These are phyloP conservation scores for Euphonia xanthogaster DNA, from an alignment of 2,797 vertebrate genomes.

Conservation along the genomic window DNA sequence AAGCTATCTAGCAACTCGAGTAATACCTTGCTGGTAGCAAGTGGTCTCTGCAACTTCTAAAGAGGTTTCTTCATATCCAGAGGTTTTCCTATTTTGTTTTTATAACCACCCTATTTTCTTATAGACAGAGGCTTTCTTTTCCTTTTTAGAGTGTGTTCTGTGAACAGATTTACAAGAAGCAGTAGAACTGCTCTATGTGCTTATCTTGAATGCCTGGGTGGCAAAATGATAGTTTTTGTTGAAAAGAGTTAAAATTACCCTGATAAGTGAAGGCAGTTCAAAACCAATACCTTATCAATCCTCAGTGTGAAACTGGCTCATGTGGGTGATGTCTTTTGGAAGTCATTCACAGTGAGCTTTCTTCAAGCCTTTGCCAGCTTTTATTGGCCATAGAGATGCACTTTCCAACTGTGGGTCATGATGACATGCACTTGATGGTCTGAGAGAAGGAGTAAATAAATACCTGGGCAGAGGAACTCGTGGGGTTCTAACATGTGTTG, in stretches of 20 bases:
- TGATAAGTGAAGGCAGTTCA: slow-evolving; percentile 20
- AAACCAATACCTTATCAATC: slow-evolving; percentile 13
- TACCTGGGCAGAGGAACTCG: slow-evolving; percentile 57
- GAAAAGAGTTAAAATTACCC: slow-evolving; percentile 51
- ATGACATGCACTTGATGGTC: slow-evolving; percentile 55
- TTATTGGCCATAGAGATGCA: slow-evolving; percentile 64
- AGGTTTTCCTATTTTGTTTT: slow-evolving; percentile 52
- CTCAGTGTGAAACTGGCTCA: slow-evolving; percentile 46
- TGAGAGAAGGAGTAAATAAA: slow-evolving; percentile 62
- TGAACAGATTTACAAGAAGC: slow-evolving; percentile 61
- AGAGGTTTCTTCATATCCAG: slow-evolving; percentile 66
- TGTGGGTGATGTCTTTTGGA: slow-evolving; percentile 60
- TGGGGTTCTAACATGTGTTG: slow-evolving; percentile 56
- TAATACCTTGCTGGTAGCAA: slow-evolving; percentile 73
- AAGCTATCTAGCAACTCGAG: slow-evolving; percentile 68
- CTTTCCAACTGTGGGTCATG: slow-evolving; percentile 63
- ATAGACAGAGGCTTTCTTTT: slow-evolving; percentile 64
- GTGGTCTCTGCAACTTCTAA: slow-evolving; percentile 71
- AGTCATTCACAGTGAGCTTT: slow-evolving; percentile 69
- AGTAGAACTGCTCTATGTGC: slow-evolving; percentile 64
- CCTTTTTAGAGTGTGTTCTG: slow-evolving; percentile 69
- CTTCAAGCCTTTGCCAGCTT: slow-evolving; percentile 67
- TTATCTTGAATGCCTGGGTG: slow-evolving; percentile 61
- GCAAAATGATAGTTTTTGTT: slow-evolving; percentile 50
- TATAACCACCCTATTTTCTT: slow-evolving; percentile 45